Evolutionary conservation across 2,888 invertebrate genomes (phyloP).

Genomic region (Harpalus rubripes): DNA sequence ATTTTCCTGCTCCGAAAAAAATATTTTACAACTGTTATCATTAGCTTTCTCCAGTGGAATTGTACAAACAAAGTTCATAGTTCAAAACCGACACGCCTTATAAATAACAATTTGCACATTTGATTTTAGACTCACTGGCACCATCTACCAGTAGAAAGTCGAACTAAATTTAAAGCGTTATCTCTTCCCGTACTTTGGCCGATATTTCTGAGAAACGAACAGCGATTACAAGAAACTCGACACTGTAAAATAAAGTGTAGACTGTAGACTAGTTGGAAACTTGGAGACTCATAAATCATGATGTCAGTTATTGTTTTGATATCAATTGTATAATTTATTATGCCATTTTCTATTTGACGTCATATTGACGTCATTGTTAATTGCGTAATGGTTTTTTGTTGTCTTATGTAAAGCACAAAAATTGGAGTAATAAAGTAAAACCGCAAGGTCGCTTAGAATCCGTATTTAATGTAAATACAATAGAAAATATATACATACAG

Average conservation of each 20-base stretch:
- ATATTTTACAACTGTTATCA: conserved; percentile 60
- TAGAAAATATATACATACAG: not conserved
- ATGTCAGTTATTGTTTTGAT: conserved; percentile 43
- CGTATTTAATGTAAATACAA: conserved; percentile 14
- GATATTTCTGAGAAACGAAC: not conserved
- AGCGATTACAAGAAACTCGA: conserved; percentile 4
- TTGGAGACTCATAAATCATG: not conserved
- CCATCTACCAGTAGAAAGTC: conserved; percentile 34
- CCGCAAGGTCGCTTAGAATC: conserved; percentile 38
- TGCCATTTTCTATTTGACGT: conserved; percentile 41
- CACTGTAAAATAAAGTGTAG: not conserved
- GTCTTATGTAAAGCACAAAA: conserved; percentile 11
- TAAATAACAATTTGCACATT: conserved; percentile 21
- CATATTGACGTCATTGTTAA: conserved; percentile 38
- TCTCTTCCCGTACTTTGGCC: conserved; percentile 16
- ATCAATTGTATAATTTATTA: conserved; percentile 40
- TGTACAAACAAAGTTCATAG: conserved; percentile 53
- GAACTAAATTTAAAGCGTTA: conserved; percentile 4
- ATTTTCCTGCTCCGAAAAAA: conserved; percentile 38
- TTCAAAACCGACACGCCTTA: conserved; percentile 21
- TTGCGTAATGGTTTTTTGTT: conserved; percentile 26
- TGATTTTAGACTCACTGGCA: conserved; percentile 13
- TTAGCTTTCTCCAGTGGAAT: conserved; percentile 57
- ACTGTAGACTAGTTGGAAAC: not conserved
- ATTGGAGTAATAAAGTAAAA: conserved; percentile 34